These are phyloP conservation scores for Diacarnus erythraeanus DNA, from an alignment of 37 sponge, comb jelly and placozoan genomes.

Conservation along the genomic window DNA sequence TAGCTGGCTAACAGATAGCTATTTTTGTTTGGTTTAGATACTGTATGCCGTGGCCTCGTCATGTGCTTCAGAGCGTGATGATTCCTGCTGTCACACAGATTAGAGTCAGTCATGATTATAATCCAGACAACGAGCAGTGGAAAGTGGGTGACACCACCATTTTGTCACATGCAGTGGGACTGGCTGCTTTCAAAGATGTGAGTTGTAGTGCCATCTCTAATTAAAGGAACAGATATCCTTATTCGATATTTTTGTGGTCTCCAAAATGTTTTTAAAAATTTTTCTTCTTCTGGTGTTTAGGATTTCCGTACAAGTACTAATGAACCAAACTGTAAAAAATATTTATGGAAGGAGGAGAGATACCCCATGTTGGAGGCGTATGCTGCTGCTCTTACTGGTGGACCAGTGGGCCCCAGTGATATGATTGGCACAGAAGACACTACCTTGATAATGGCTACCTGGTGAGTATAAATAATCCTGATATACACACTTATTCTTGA, in stretches of 20 bases:
- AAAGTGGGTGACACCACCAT: constrained; percentile 75
- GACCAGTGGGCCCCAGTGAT: constrained; percentile 77
- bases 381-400: constrained; percentile 65
- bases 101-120: constrained; percentile 72
- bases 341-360: constrained; percentile 10
- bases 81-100: constrained; percentile 76
- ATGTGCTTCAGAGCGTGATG: constrained; percentile 51
- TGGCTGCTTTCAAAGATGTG: constrained; percentile 83
- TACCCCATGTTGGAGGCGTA: constrained; percentile 66
- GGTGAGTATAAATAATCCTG: constrained; percentile 10
- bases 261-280: too few relatives aligned
- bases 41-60: constrained; percentile 80
- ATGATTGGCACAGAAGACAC: constrained; percentile 29
- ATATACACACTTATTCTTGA: neutral
- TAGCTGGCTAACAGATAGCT: neutral
- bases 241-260: too few relatives aligned
- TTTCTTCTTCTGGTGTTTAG: constrained; percentile 1
- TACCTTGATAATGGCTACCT: constrained; percentile 71
- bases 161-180: constrained; percentile 61
- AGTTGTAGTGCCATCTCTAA: constrained; percentile 1
- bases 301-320: constrained; percentile 41
- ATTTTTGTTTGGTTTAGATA: too few relatives aligned
- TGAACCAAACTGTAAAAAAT: constrained; percentile 23
- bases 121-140: constrained; percentile 79
- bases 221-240: neutral